Evolutionary conservation across 2,888 invertebrate genomes (phyloP).

Genomic region (Liodrosophila aerea): DNA sequence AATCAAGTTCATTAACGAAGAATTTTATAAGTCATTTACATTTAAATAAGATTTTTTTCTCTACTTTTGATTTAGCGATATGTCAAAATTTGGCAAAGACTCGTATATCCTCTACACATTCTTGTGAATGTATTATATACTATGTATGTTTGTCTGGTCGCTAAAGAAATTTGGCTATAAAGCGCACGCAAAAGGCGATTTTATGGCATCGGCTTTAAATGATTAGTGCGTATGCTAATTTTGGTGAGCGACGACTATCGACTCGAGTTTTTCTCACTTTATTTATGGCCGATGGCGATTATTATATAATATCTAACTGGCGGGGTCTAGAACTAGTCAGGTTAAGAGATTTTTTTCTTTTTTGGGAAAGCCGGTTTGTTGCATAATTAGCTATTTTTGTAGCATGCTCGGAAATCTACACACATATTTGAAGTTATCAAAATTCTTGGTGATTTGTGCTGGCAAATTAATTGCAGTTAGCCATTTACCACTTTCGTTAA

Average conservation of each 20-base stretch:
- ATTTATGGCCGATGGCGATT: constrained; percentile 52
- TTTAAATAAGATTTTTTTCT: constrained; percentile 36
- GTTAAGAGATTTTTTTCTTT: too few species aligned
- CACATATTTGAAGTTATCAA: constrained; percentile 35
- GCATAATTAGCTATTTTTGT: constrained; percentile 67
- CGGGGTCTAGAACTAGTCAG: constrained; percentile 44
- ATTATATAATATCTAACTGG: constrained; percentile 59
- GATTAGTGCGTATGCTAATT: constrained; percentile 71
- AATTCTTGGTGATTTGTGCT: constrained; percentile 34
- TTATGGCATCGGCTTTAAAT: constrained; percentile 34
- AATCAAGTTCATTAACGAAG: constrained; percentile 61
- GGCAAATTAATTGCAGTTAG: constrained; percentile 60
- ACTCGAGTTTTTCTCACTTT: constrained; percentile 55
- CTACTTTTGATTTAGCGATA: constrained; percentile 44
- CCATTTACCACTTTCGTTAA: constrained; percentile 68
- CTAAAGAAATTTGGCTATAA: constrained; percentile 50
- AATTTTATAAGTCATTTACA: constrained; percentile 54
- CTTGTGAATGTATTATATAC: constrained; percentile 7
- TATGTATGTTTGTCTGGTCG: constrained; percentile 10
- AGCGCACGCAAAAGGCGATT: constrained; percentile 34
- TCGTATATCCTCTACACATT: constrained; percentile 25
- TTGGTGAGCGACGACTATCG: constrained; percentile 30
- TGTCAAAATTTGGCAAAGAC: constrained; percentile 35
- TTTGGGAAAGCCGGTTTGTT: constrained; percentile 56
- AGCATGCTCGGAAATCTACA: constrained; percentile 5